A percentile compares a stretch with the other conserved stretches of the same genome.
phyloP scores from a whole-genome alignment of 1,140 invertebrate species.

The Hylaeus volcanicus region DNA sequence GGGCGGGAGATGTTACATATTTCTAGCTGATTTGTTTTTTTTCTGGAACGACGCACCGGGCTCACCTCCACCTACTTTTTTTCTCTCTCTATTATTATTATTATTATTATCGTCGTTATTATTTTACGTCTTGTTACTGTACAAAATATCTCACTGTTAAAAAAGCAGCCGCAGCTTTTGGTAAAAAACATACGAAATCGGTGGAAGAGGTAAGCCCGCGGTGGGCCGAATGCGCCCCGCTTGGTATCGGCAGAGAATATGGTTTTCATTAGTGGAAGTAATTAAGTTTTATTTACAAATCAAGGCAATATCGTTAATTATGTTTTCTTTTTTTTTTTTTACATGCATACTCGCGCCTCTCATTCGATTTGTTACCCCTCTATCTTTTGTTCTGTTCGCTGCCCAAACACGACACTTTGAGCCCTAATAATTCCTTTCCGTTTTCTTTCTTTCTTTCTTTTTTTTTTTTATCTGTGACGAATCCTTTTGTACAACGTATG shows the following conservation, averaged over 20 bases:
- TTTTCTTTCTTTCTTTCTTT: neutral
- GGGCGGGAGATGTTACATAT: slow-evolving; percentile 64
- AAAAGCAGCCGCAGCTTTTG: slow-evolving; percentile 59
- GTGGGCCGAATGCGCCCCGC: slow-evolving; percentile 40
- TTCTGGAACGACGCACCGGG: slow-evolving; percentile 30
- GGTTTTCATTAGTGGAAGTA: slow-evolving; percentile 72
- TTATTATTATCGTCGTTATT: neutral
- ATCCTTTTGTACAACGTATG: slow-evolving; percentile 52
- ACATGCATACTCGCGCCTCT: slow-evolving; percentile 60
- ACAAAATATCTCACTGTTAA: slow-evolving; percentile 69
- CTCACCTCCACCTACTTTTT: slow-evolving; percentile 24
- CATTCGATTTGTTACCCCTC: slow-evolving; percentile 12
- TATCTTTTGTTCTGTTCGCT: slow-evolving; percentile 11
- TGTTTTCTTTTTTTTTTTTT: slow-evolving; percentile 49
- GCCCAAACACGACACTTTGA: neutral
- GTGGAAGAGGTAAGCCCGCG: slow-evolving; percentile 25
- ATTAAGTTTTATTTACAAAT: slow-evolving; percentile 79
- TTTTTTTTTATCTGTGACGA: neutral
- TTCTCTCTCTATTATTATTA: neutral
- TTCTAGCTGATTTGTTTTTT: slow-evolving; percentile 15
- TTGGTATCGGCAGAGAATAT: slow-evolving; percentile 56
- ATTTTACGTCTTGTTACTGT: slow-evolving; percentile 45
- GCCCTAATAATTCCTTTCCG: slow-evolving; percentile 20
- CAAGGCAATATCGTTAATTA: slow-evolving; percentile 77
- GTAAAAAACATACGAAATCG: slow-evolving; percentile 71